A percentile compares a stretch with the other conserved stretches of the same genome.
These are phyloP conservation scores for Paraescarpia echinospica DNA, from an alignment of 1,140 invertebrate species.

Conservation along the genomic window DNA sequence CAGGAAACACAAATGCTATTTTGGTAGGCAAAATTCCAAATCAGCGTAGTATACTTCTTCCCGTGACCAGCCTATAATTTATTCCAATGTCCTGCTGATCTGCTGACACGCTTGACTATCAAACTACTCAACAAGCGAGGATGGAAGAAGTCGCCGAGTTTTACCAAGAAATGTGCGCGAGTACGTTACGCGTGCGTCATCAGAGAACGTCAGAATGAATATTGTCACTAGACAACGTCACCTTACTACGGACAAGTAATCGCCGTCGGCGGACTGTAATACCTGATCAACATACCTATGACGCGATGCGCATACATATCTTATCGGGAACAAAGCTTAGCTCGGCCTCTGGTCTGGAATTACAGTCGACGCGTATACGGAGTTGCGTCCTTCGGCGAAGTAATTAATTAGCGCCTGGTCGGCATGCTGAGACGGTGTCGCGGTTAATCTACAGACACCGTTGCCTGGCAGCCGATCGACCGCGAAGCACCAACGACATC, in stretches of 20 bases:
- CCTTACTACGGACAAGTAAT: background rate
- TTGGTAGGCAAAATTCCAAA: no score
- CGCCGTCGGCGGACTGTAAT: background rate
- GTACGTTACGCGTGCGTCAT: background rate
- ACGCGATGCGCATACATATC: background rate
- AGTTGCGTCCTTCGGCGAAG: background rate
- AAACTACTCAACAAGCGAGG: background rate
- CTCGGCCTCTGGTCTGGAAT: background rate
- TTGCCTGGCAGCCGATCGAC: background rate
- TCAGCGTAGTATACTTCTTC: no score
- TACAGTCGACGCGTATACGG: background rate
- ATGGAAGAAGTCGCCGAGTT: background rate
- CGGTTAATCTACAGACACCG: background rate
- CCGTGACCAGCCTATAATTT: no score
- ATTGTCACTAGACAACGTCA: background rate
- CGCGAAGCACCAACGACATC: background rate
- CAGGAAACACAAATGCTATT: no score
- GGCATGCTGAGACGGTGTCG: background rate
- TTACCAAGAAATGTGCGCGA: background rate
- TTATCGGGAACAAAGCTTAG: background rate
- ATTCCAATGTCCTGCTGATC: no score
- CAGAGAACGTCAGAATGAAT: background rate
- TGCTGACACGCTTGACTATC: no score
- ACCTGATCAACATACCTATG: background rate
- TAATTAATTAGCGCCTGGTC: background rate